phyloP scores from a whole-genome alignment of 2,113 vertebrate species.

The Catharus minimus region DNA sequence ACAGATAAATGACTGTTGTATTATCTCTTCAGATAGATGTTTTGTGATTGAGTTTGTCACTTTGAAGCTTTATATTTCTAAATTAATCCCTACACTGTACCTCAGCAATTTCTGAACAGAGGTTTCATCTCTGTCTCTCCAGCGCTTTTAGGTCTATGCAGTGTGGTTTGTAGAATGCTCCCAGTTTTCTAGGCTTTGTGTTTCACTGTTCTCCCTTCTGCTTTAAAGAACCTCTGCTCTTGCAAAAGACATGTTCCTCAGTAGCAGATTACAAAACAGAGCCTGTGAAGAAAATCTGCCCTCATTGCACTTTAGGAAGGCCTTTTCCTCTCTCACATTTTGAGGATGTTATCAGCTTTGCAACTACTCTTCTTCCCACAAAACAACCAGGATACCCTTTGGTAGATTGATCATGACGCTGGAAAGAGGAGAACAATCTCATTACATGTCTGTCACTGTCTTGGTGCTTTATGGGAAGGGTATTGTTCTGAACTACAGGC shows the following conservation, averaged over 20 bases:
- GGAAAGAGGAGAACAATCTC: rapidly evolving
- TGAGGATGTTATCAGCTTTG: background rate
- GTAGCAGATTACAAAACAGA: background rate
- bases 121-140: background rate
- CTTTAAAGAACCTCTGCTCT: background rate
- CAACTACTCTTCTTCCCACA: background rate
- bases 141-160: background rate
- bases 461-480: background rate
- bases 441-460: background rate
- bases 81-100: background rate
- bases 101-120: background rate
- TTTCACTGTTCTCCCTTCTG: background rate
- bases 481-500: background rate
- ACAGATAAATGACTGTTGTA: background rate
- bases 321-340: background rate
- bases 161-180: background rate
- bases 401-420: background rate
- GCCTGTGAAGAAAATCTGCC: background rate
- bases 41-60: background rate
- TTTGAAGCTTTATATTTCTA: background rate
- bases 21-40: background rate
- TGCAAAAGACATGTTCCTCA: background rate
- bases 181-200: background rate
- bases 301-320: background rate
- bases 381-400: background rate